These are phyloP conservation scores for Cephus pygmeus DNA, from an alignment of 2,888 invertebrate genomes.

Conservation along the genomic window DNA sequence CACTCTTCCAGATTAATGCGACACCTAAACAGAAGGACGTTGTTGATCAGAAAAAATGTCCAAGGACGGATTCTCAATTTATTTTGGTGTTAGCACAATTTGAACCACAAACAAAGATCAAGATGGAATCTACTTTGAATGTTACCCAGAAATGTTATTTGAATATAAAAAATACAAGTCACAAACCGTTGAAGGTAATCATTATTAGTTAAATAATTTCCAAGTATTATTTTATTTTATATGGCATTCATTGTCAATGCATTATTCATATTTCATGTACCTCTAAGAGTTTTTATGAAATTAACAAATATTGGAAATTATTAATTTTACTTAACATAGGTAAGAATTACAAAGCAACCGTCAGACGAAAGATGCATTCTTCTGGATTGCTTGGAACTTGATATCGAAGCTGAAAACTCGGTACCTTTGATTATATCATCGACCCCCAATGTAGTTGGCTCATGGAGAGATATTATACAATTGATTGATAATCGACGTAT, in stretches of 20 bases:
- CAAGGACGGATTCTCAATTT: constrained; percentile 21
- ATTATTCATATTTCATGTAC: not conserved
- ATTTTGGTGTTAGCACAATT: constrained; percentile 52
- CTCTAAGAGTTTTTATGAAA: not conserved
- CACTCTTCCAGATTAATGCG: constrained; percentile 34
- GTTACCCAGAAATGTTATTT: constrained; percentile 36
- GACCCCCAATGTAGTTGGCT: constrained; percentile 72
- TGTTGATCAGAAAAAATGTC: constrained; percentile 5
- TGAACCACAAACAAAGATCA: constrained; percentile 50
- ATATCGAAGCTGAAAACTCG: constrained; percentile 70
- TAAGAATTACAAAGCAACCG: constrained; percentile 68
- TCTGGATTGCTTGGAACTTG: constrained; percentile 70
- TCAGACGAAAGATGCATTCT: constrained; percentile 71
- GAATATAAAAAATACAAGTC: constrained; percentile 43
- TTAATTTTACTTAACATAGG: constrained; percentile 53
- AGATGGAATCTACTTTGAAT: constrained; percentile 43
- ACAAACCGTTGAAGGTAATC: constrained; percentile 39
- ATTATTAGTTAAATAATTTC: not conserved
- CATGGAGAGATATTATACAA: constrained; percentile 73
- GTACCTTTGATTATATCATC: constrained; percentile 72
- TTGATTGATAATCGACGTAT: constrained; percentile 74
- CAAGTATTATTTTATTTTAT: constrained; percentile 15
- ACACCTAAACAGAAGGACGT: constrained; percentile 35
- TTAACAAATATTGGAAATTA: not conserved
- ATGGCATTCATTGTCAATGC: not conserved